Base-by-base conservation (phyloP, 2,888 invertebrate genomes). In the Carterocephalus palaemon region DNA sequence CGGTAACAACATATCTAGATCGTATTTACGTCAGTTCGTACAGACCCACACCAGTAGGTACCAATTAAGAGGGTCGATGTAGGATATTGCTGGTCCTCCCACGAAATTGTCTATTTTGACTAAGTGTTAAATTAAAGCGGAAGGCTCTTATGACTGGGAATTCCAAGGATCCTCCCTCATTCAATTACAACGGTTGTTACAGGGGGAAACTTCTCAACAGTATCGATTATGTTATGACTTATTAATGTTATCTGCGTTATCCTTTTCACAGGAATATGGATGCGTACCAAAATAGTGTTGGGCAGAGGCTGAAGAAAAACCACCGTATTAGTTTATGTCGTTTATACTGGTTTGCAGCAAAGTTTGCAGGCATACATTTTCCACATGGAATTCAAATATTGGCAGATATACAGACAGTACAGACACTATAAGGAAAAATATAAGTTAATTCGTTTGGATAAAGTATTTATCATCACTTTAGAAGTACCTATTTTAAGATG, bases 1-100 rank as follows among this genome's bases (percentile, higher is more conserved):
- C 68, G 85, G 85, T 85, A 79, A 75, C 75, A 72, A 73, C 73
- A 79, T 80, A 81, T 84, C 80, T 81, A 70, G 77, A 78, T 80
- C 75, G 74, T 77, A 76, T 77, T 79, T 76, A 78, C 71, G 71
- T 70, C 67, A 65, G 33, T 61, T 67, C 61, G 42, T 26, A 24
- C 56, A 62, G 59, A 64, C 70, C 70, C 51, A 46, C 53, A 53
- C 48, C 55, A 53, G 64, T 71, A 78, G 75, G 81, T 73, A 67
- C 70, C 79, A 82, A 80, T 83, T 83, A 84, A 69, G 72, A 75
- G 80, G 81, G 81, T 77, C 74, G 70, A 64, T 67, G 64, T 62
- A 64, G 64, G 63, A 70, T 73, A 77, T 73, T 73, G 72, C 70
- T 61, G 73, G 70, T 69, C 75, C 71, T 43, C 66, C 64, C 55